Conservation (phyloP, 2,113 vertebrate species). For the Phalacrocorax aristotelis region DNA sequence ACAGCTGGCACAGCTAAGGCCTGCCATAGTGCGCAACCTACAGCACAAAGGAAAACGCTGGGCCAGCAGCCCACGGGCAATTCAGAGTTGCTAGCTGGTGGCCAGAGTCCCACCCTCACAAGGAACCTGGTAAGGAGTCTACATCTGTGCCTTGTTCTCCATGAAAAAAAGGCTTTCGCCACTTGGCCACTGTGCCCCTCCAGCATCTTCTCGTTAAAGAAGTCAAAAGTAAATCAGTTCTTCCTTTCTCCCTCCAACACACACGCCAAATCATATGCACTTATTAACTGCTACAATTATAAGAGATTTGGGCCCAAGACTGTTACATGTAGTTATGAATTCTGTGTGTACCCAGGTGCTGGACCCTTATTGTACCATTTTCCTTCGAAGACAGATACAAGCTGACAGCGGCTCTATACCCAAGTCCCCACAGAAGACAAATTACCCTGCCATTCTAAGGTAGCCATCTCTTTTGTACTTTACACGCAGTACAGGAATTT, state of each 20-base stretch:
- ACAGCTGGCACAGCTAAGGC: background rate
- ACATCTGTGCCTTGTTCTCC: background rate
- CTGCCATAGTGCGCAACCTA: background rate
- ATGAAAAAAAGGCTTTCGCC: background rate
- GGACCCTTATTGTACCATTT: background rate
- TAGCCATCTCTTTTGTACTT: background rate
- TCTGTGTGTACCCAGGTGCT: background rate
- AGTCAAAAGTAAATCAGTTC: background rate
- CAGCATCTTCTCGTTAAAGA: background rate
- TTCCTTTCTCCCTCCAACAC: background rate
- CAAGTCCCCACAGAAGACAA: background rate
- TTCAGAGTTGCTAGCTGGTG: background rate
- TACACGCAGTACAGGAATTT: background rate
- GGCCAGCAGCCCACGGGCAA: background rate
- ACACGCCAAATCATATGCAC: background rate
- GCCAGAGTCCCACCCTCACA: background rate
- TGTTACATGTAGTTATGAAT: background rate
- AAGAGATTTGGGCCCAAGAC: background rate
- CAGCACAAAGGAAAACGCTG: background rate
- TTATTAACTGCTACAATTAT: background rate
- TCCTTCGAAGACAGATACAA: background rate
- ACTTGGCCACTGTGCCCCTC: too few species aligned
- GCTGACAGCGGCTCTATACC: background rate
- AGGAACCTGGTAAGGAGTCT: background rate
- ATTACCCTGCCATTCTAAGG: background rate